A percentile compares a stretch with the other conserved stretches of the same genome.
These are phyloP conservation scores for Tetramorium simillimum DNA, from an alignment of 1,140 invertebrate species.

Conservation along the genomic window DNA sequence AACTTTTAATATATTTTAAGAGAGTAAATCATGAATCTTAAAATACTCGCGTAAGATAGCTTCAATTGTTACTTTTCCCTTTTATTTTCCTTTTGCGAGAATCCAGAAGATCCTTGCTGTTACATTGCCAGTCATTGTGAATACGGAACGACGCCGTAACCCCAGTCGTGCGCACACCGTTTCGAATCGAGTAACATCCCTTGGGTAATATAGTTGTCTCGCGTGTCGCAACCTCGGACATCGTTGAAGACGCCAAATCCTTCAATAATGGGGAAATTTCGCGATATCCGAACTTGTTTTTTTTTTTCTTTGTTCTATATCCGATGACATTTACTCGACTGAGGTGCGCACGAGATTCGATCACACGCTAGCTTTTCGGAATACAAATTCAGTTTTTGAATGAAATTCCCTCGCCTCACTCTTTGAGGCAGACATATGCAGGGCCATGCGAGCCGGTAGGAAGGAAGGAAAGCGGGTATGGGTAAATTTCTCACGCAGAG, in stretches of 20 bases:
- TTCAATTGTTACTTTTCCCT: neutral
- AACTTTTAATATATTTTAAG: neutral
- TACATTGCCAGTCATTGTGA: neutral
- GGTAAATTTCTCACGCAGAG: neutral
- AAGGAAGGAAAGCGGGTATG: neutral
- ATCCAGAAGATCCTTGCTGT: neutral
- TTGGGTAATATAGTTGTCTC: conserved; percentile 34
- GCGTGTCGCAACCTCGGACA: neutral
- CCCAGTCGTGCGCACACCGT: neutral
- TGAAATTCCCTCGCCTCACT: neutral
- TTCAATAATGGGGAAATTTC: conserved; percentile 23
- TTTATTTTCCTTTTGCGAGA: neutral
- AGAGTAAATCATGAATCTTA: neutral
- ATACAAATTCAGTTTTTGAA: neutral
- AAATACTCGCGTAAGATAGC: neutral
- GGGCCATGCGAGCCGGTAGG: neutral
- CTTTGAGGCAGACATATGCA: neutral
- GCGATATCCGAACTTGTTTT: conserved; percentile 3
- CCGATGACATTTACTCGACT: conserved; percentile 20
- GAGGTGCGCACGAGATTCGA: conserved; percentile 18
- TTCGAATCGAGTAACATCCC: neutral
- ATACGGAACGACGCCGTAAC: conserved; percentile 2
- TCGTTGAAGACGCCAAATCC: neutral
- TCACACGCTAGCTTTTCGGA: neutral
- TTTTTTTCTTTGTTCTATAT: neutral